Base-by-base conservation (phyloP, 2,888 invertebrate genomes). In the Hemicrepidius hirtus region DNA sequence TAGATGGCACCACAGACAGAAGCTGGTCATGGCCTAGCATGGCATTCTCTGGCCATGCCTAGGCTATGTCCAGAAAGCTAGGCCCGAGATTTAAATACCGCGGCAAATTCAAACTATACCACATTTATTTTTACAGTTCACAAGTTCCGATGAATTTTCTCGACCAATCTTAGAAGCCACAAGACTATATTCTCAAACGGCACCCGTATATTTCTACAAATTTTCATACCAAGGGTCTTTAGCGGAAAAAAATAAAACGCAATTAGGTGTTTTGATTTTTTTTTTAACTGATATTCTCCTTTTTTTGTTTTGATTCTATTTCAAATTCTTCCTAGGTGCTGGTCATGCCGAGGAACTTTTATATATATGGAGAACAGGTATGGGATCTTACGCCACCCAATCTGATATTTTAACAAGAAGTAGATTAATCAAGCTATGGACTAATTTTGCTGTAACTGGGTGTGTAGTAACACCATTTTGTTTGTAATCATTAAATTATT, bases 361-460 rank as follows among this genome's bases (percentile, higher is more conserved):
- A 67, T 80, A 78, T 57, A 35, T 79, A 12, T 80, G 75, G 59
- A 79, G 75, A 73, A 73, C 68, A 18, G 59, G 72, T 12, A 75
- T 73, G 46, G 44, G 6, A 9, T 64, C 20, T 13, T 41, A 6
- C 1, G 46, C 28, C 1, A 63, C 63, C 21, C 16, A 46, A 7
- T 35, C 64, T 1, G 80, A 79, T 57, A 55, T 69, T 20, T 35
- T 59, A 24, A 75, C 76, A 16, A 57, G 74, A 24, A 73, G 75
- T 18, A 70, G 76, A 57, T 69, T 80, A 53, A 67, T 78, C 0
- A 77, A 73, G 21, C 35, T 80, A 16, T 77, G 79, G 77, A 75
- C 77, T 6, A 80, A 80, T 63, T 80, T 80, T 63, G 80, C 78
- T 0, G 79, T 77, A 73, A 75, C 62, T 55, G 78, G 79, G 80